phyloP scores from a whole-genome alignment of 2,888 invertebrate species.

The Cyaniris semiargus region DNA sequence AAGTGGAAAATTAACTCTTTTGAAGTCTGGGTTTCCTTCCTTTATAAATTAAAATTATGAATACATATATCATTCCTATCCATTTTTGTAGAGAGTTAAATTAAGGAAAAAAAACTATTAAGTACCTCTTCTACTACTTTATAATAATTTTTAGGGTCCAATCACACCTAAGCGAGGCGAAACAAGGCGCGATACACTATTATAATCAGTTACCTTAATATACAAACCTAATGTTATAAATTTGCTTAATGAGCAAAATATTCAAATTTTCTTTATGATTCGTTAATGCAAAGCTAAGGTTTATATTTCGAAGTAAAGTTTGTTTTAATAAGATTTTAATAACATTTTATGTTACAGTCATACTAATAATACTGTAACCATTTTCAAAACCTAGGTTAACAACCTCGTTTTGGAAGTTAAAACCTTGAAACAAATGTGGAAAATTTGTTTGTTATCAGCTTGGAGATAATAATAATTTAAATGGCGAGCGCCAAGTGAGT shows the following conservation, averaged over 20 bases:
- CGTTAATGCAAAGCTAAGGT: too few relatives aligned
- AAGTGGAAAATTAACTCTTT: not conserved
- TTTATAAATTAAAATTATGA: not conserved
- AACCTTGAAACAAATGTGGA: not conserved
- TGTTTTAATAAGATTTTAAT: too few relatives aligned
- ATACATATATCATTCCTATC: not conserved
- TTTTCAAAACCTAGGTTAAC: not conserved
- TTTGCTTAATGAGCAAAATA: too few relatives aligned
- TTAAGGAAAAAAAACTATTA: too few relatives aligned
- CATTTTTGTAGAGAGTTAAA: not conserved
- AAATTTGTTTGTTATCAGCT: constrained; percentile 22
- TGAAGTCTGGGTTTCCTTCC: not conserved
- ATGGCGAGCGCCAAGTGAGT: constrained; percentile 19
- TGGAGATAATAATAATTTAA: constrained; percentile 24
- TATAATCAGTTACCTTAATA: too few relatives aligned
- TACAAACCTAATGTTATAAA: too few relatives aligned
- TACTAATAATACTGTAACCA: not conserved
- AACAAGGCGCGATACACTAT: too few relatives aligned
- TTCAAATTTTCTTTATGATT: too few relatives aligned
- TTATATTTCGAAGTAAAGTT: too few relatives aligned
- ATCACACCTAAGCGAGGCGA: too few relatives aligned
- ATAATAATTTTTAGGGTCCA: too few relatives aligned
- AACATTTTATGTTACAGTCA: not conserved
- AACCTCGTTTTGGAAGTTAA: not conserved
- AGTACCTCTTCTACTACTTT: too few relatives aligned